Conservation (phyloP, 2,113 vertebrate species). For the Pantherophis guttatus region DNA sequence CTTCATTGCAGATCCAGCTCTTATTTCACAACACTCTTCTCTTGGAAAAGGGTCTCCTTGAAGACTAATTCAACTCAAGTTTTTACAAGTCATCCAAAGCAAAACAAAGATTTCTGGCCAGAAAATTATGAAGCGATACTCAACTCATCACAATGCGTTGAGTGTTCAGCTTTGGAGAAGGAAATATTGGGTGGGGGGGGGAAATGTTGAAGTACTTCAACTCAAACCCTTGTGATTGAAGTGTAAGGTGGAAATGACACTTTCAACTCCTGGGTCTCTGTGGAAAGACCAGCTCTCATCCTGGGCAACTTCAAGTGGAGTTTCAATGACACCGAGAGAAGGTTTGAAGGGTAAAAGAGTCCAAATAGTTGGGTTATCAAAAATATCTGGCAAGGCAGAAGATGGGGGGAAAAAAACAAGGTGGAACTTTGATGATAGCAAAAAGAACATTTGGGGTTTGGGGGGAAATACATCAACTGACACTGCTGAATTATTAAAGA, state of each 20-base stretch:
- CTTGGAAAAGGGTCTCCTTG: neutral
- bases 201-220: neutral
- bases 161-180: neutral
- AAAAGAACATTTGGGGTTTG: neutral
- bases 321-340: neutral
- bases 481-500: neutral
- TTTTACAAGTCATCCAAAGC: neutral
- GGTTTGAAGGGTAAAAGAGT: neutral
- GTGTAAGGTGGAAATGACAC: neutral
- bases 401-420: fast-evolving
- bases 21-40: neutral
- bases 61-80: neutral
- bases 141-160: neutral
- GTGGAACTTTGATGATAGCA: neutral
- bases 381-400: too few relatives aligned
- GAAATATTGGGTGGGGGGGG: neutral
- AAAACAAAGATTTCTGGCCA: neutral
- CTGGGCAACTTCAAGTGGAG: neutral
- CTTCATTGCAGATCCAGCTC: neutral
- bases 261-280: neutral
- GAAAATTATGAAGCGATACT: neutral
- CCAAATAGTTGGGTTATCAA: neutral
- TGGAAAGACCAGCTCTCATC: too few relatives aligned
- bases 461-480: neutral
- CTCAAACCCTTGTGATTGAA: neutral